Base-by-base conservation (phyloP, 2,113 vertebrate species). In the Eolophus roseicapilla region DNA sequence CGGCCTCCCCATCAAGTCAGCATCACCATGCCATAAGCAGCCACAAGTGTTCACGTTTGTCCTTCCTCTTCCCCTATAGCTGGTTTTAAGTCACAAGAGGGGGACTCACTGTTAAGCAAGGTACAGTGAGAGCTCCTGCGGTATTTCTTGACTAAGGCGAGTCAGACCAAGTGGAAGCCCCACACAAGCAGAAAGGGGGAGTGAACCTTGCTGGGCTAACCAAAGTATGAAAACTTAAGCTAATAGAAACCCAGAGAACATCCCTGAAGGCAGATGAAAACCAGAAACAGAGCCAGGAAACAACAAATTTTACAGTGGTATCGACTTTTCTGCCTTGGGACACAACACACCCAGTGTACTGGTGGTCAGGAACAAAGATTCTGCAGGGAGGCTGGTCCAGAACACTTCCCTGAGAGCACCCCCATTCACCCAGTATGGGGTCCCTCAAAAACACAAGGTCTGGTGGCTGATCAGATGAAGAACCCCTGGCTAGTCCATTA, bases 401-500 rank as follows among this genome's bases (percentile, higher is more conserved):
- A 75, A 67, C 82, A 68, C 0, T 1, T 3, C 13, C 13, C 37
- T 2, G 1, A 59, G 28, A 60, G 9, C 17, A 1, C 27, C 35
- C 31, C 12, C 25, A 60, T 50, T 60, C 23, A 10, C 5, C 64
- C 14, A 3, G 47, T 23, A 8, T 20, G 31, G 46, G 15, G n/a
- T 23, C 33, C 46, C 13, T 17, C 29, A 17, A 37, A 53, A 50
- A 59, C 63, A 68, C 65, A n/a, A 75, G 24, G 16, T 21, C 60
- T 78, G 31, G 39, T 13, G 53, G 20, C 43, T 62, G 47, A 69
- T 3, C 1, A 3, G 6, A 28, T 17, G 24, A 14, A 91, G 63
- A 60, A 1, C 1, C 8, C 27, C 11, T 0, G 0, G 8, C 35
- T 65, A 19, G 27, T 20, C 27, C 13, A 33, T 83, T 3, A 1